These are phyloP conservation scores for Plusia festucae DNA, from an alignment of 2,888 invertebrate species.

Conservation along the genomic window DNA sequence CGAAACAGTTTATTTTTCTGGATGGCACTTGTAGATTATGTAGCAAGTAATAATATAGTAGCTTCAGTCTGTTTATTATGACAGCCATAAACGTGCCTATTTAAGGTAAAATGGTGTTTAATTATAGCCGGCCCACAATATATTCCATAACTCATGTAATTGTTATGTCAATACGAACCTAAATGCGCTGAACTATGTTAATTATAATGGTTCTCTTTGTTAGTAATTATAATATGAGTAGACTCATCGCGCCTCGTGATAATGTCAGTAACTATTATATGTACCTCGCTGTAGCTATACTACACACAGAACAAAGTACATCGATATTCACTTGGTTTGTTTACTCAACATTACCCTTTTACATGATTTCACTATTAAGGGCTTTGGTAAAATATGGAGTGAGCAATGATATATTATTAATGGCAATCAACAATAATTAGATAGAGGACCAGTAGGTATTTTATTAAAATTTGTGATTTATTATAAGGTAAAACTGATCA, in stretches of 20 bases:
- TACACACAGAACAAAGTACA: background rate
- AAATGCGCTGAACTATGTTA: slow-evolving; percentile 12
- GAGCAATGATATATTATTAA: too few relatives aligned
- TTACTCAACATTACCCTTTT: background rate
- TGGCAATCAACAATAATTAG: too few relatives aligned
- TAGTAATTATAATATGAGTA: slow-evolving; percentile 1
- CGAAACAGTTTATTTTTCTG: slow-evolving; percentile 41
- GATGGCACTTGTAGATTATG: slow-evolving; percentile 25
- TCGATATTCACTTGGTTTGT: background rate
- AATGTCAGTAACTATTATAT: slow-evolving; percentile 6
- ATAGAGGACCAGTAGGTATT: too few relatives aligned
- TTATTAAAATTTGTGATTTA: too few relatives aligned
- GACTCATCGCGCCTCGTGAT: slow-evolving; percentile 3
- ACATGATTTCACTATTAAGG: background rate
- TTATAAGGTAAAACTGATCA: too few relatives aligned
- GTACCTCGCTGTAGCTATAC: slow-evolving; percentile 3
- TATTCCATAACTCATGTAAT: slow-evolving; percentile 11
- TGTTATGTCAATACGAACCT: slow-evolving; percentile 18
- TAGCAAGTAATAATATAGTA: slow-evolving; percentile 5
- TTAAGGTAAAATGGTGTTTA: background rate
- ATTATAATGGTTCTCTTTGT: slow-evolving; percentile 13
- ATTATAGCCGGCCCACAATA: slow-evolving; percentile 11
- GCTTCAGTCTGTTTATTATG: slow-evolving; percentile 13
- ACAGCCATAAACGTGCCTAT: slow-evolving; percentile 12
- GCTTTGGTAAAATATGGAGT: too few relatives aligned